Base-by-base conservation (phyloP, 2,888 invertebrate genomes). In the Metopia argyrocephala region DNA sequence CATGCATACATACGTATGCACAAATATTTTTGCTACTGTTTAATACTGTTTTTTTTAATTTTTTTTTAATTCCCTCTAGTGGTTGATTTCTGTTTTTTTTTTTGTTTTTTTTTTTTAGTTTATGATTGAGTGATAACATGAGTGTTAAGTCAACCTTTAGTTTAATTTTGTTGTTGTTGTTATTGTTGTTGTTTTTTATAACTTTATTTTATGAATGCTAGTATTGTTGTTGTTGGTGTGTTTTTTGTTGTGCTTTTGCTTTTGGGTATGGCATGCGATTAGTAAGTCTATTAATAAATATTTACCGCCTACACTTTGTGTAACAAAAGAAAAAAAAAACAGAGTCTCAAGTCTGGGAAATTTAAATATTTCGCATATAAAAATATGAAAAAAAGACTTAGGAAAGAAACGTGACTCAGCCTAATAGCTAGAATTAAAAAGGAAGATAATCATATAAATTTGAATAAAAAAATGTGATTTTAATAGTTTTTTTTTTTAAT, bases 51-150 rank as follows among this genome's bases (percentile, higher is more conserved):
- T 38, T 38, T 38, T 15, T 38, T 15, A 38, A 38, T 38, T 38
- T 38, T 31, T 31, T 31, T 7, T 15, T 9, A 12, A 31, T 31
- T 31, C 38, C 6, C 38, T 38, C 38, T 15, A 15, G 12, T 15
- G 15, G 12, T 20, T 9, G 2, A 18, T 21, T 27, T 18, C 12
- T 3, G 23, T 25, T 12, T 56, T 45, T 52, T n/a, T n/a, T 52
- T 65, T 4, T 50, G 6, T 28, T 50, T 64, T 50, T 1, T 31
- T 12, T 28, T 50, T 64, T 48, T 46, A 21, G 18, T 27, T 31
- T 20, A 46, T 68, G 61, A 74, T 81, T 78, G 56, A 66, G 61
- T 74, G 76, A 66, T 56, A 74, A 69, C 12, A 64, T 9, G 45
- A 52, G 59, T 64, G 46, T 66, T 54, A 23, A 54, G n/a, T 25